phyloP scores from a whole-genome alignment of 2,888 invertebrate genomes.

The Colletes collaris region DNA sequence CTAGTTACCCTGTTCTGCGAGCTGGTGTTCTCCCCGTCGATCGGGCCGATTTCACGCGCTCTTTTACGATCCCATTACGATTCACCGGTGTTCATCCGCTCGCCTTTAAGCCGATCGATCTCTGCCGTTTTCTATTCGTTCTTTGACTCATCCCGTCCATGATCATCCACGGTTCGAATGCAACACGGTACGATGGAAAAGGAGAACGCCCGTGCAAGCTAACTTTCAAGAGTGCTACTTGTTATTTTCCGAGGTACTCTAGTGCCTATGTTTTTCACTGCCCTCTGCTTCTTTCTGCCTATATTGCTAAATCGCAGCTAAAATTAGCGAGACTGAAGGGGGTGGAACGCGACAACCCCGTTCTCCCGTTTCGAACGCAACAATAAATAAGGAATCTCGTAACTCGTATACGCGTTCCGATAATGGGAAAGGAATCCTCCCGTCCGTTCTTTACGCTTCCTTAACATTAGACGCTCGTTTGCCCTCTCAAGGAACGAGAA shows the following conservation, averaged over 20 bases:
- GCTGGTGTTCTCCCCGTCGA: slow-evolving; percentile 73
- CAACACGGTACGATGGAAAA: slow-evolving; percentile 66
- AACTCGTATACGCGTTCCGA: slow-evolving; percentile 58
- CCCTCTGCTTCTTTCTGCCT: slow-evolving; percentile 66
- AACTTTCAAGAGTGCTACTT: slow-evolving; percentile 80
- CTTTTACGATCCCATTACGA: slow-evolving; percentile 22
- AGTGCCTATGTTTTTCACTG: slow-evolving; percentile 73
- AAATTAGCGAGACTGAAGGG: slow-evolving; percentile 63
- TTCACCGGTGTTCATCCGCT: slow-evolving; percentile 20
- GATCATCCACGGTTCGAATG: slow-evolving; percentile 17
- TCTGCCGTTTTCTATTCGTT: slow-evolving; percentile 21
- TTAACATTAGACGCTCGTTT: not conserved
- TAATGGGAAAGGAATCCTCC: slow-evolving; percentile 41
- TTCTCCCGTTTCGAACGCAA: slow-evolving; percentile 56
- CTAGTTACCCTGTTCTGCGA: slow-evolving; percentile 81
- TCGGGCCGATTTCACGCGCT: slow-evolving; percentile 56
- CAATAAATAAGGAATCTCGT: slow-evolving; percentile 66
- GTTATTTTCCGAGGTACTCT: slow-evolving; percentile 74
- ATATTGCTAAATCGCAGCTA: slow-evolving; percentile 73
- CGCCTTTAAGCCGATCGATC: slow-evolving; percentile 26
- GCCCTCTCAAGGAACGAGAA: not conserved
- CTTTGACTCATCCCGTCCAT: slow-evolving; percentile 14
- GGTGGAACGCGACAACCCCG: slow-evolving; percentile 47
- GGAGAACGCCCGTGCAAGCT: slow-evolving; percentile 77
- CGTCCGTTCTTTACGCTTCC: slow-evolving; percentile 20